Evolutionary conservation across 2,888 invertebrate genomes (phyloP), one percentile per base, ranked within the genome.

Genomic region (Yponomeuta evonymella): DNA sequence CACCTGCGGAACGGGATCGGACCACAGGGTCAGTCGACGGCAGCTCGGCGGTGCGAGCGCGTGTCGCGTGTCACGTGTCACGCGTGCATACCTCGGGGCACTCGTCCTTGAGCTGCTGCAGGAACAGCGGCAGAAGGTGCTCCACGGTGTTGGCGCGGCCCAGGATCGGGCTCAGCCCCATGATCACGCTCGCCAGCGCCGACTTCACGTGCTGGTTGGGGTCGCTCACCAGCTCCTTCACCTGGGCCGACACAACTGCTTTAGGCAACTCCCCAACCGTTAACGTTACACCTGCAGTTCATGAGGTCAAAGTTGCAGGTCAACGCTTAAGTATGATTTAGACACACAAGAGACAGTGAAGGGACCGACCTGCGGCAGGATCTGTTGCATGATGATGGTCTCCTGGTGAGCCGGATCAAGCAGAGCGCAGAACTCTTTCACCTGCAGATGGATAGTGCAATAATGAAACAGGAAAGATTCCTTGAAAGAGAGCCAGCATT

Each of bases 131-230:
- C 76, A 99, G 93, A 67, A 99, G 94, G 85, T 99, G 99, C 84
- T 99, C 99, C 72, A 99, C 96, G 67, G 99, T 99, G 90, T 98
- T 98, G 87, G 98, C 97, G 76, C 98, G 96, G 72, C 99, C 99
- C 64, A 99, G 94, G 79, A 99, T 98, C 48, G 99, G 99, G 82
- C 99, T 98, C 29, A 99, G 93, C 0, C 99, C 99, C 99, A 99
- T 99, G 78, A 99, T 99, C 75, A 99, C 99, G 8, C 98, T 98
- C 1, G 99, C 99, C 64, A 99, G 93, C 0, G 99, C 99, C 0
- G 99, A 98, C 90, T 99, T 99, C 1, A 99, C 99, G 87, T 99
- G 99, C 80, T 99, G 99, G 93, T 99, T 99, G 69, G 98, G 96
- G 89, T 99, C 99, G 36, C 97, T 95, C 0, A 99, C 99, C 71